Evolutionary conservation across 2,113 vertebrate genomes (phyloP).

Genomic region (Sminthopsis crassicaudata): DNA sequence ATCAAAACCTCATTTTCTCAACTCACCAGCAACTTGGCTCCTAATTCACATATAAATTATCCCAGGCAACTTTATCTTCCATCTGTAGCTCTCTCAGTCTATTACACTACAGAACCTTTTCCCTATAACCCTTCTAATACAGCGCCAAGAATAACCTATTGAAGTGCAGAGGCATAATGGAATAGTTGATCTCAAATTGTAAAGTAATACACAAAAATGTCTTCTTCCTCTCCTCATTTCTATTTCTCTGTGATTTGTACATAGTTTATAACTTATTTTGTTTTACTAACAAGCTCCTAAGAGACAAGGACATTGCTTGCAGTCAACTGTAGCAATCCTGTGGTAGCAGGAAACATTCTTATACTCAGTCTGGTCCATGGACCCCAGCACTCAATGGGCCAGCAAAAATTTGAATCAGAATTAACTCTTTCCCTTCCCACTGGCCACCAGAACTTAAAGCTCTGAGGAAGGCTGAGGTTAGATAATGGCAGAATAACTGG

Average conservation of each 20-base stretch:
- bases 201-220: conserved; percentile 12
- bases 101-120: conserved; percentile 7
- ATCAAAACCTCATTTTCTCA: not conserved
- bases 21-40: not conserved
- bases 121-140: not conserved
- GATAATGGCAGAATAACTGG: not conserved
- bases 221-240: not conserved
- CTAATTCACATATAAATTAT: not conserved
- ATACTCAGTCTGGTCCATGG: not conserved
- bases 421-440: not conserved
- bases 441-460: not conserved
- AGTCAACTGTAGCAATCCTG: conserved; percentile 13
- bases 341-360: not conserved
- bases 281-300: conserved; percentile 21
- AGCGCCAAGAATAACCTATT: not conserved
- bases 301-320: conserved; percentile 33
- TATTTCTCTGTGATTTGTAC: not conserved
- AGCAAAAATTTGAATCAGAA: not conserved
- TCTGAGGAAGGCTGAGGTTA: not conserved
- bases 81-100: not conserved
- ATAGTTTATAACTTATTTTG: conserved; percentile 16
- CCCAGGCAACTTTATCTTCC: conserved; percentile 12
- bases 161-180: not conserved
- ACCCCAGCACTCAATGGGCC: not conserved
- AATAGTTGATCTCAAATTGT: conserved; percentile 42